phyloP scores from a whole-genome alignment of 2,888 invertebrate species.

The Habrosyne pyritoides region DNA sequence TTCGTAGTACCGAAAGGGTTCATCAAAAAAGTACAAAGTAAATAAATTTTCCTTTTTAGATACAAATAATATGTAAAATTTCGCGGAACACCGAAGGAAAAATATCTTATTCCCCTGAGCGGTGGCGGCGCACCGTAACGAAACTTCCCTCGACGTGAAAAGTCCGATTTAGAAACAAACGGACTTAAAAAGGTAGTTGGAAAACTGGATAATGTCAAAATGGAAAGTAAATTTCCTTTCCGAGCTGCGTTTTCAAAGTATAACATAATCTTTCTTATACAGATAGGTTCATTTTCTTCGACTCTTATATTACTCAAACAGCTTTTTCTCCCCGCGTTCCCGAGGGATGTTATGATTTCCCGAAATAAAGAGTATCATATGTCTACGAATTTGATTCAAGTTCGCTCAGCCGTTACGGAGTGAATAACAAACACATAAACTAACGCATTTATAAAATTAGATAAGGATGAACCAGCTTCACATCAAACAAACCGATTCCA shows the following conservation, averaged over 20 bases:
- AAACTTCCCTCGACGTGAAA: background rate
- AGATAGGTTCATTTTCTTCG: background rate
- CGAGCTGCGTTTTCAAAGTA: background rate
- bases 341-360: too few relatives aligned
- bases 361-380: too few relatives aligned
- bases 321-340: too few relatives aligned
- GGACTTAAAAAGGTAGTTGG: background rate
- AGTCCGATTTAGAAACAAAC: conserved; percentile 5
- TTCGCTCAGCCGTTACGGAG: too few relatives aligned
- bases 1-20: background rate
- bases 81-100: conserved; percentile 3
- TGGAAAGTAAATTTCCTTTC: background rate
- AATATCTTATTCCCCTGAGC: conserved; percentile 6
- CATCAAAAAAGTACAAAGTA: conserved; percentile 2
- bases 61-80: background rate
- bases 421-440: too few relatives aligned
- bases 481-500: conserved; percentile 27
- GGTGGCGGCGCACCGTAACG: background rate
- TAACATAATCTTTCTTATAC: background rate
- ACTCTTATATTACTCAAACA: too few relatives aligned
- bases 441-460: too few relatives aligned
- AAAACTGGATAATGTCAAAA: background rate
- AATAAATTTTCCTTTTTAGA: conserved; percentile 4
- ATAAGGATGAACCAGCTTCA: too few relatives aligned
- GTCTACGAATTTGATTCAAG: too few relatives aligned